phyloP scores from a whole-genome alignment of 2,888 invertebrate genomes.

The Heliconius cydno region DNA sequence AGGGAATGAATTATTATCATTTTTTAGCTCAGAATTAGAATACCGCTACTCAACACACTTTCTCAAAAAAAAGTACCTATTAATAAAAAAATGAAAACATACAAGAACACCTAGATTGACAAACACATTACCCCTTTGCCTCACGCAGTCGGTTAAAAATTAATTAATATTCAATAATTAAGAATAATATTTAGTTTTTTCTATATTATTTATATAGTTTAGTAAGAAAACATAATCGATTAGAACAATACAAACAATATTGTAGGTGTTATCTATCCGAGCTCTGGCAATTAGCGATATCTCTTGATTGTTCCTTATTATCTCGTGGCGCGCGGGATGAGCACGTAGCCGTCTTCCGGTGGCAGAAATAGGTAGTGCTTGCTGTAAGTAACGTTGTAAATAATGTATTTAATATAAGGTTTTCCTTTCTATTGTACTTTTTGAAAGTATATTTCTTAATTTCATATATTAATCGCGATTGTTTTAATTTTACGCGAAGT shows the following conservation, averaged over 20 bases:
- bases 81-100: too few relatives aligned
- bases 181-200: neutral
- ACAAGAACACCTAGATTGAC: neutral
- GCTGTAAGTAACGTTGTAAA: neutral
- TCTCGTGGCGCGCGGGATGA: constrained; percentile 26
- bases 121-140: too few relatives aligned
- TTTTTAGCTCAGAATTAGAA: too few relatives aligned
- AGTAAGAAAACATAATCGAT: neutral
- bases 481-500: too few relatives aligned
- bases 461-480: too few relatives aligned
- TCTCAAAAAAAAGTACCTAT: too few relatives aligned
- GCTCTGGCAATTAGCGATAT: constrained; percentile 34
- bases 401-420: neutral
- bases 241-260: constrained; percentile 10
- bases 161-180: neutral
- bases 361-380: neutral
- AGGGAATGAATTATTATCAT: too few relatives aligned
- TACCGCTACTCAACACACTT: too few relatives aligned
- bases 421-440: neutral
- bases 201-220: neutral
- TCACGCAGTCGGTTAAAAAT: neutral
- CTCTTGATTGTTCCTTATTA: constrained; percentile 36
- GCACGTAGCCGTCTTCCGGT: constrained; percentile 41
- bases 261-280: constrained; percentile 21
- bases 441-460: neutral